Evolutionary conservation across 2,797 vertebrate species (phyloP).

Genomic region (Australoheros facetus): DNA sequence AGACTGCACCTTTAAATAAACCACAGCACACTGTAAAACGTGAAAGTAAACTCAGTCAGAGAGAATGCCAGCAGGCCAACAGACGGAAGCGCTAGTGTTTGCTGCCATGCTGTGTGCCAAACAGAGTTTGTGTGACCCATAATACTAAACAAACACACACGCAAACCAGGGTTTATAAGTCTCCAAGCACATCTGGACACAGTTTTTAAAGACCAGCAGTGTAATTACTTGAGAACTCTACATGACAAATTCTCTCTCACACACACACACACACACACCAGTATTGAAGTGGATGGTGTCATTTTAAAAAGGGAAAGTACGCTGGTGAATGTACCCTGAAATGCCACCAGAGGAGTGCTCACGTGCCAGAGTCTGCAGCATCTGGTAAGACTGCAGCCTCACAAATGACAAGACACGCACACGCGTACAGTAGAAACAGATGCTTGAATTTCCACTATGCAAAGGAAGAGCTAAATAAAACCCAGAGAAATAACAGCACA

Average conservation of each 20-base stretch:
- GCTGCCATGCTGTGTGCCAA: slow-evolving; percentile 6
- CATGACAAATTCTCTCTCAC: slow-evolving; percentile 20
- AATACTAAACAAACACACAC: not conserved
- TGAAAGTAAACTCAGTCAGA: not conserved
- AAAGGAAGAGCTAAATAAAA: not conserved
- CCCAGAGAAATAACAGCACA: not conserved
- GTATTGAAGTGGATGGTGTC: not conserved
- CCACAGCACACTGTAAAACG: not conserved
- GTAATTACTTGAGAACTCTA: slow-evolving; percentile 31
- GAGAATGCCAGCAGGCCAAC: not conserved
- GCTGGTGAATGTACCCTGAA: slow-evolving; percentile 10
- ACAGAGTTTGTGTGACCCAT: slow-evolving; percentile 20
- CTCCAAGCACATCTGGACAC: slow-evolving; percentile 47
- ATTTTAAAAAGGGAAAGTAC: slow-evolving; percentile 28
- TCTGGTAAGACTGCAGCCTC: slow-evolving; percentile 10
- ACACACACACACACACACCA: not conserved
- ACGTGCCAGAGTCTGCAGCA: not conserved
- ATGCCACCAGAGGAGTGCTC: not conserved
- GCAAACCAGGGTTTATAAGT: not conserved
- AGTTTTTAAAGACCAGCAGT: slow-evolving; percentile 39
- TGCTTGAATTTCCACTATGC: slow-evolving; percentile 21
- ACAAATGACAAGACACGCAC: not conserved
- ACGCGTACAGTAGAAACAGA: not conserved
- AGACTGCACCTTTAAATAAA: not conserved
- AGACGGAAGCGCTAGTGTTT: slow-evolving; percentile 2